phyloP scores from a whole-genome alignment of 2,797 vertebrate genomes.

The Microcaecilia unicolor region DNA sequence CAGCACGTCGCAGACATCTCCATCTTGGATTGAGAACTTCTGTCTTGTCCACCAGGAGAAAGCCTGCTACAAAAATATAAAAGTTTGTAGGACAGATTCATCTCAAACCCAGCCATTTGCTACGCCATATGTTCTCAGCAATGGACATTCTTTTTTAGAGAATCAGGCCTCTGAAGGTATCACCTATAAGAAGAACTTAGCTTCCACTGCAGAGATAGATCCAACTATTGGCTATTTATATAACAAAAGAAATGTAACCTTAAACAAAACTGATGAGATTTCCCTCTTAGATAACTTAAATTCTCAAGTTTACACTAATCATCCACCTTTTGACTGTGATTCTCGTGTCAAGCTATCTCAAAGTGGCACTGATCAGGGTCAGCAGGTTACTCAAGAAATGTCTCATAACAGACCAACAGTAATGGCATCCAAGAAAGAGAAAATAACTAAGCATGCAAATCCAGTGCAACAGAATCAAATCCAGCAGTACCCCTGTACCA shows the following conservation, averaged over 20 bases:
- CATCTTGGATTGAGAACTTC: not conserved
- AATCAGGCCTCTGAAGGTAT: not conserved
- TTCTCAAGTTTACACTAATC: not conserved
- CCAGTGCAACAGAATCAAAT: not conserved
- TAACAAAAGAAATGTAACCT: not conserved
- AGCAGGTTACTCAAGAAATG: constrained; percentile 1
- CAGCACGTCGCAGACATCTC: constrained; percentile 45
- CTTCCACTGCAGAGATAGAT: not conserved
- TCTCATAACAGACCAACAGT: constrained; percentile 9
- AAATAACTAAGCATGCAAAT: not conserved
- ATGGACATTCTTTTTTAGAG: fast-evolving
- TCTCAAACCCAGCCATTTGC: not conserved
- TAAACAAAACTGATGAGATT: no score
- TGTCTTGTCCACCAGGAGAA: not conserved
- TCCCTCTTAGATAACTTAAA: not conserved
- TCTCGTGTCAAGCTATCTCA: not conserved
- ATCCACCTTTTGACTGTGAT: not conserved
- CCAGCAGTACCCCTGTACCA: not conserved
- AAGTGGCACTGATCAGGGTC: not conserved
- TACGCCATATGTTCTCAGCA: not conserved
- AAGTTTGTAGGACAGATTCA: not conserved
- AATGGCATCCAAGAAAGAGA: constrained; percentile 10
- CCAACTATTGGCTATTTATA: fast-evolving
- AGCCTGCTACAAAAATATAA: fast-evolving
- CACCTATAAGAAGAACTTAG: not conserved